Conservation (phyloP, 2,888 invertebrate genomes). For the Trissolcus brochymenae region DNA sequence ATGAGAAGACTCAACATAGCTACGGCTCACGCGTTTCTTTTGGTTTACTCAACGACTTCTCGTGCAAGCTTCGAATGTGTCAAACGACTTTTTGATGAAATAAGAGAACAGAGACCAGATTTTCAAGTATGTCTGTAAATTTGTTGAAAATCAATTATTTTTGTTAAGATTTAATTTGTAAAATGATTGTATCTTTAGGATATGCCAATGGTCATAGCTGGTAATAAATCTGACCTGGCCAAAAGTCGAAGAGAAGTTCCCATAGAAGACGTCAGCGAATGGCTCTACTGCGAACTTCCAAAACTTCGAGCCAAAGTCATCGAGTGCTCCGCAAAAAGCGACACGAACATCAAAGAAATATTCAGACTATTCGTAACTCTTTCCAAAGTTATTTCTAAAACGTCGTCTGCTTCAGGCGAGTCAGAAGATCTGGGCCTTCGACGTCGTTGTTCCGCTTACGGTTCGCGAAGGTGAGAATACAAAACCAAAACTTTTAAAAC, state of each 20-base stretch:
- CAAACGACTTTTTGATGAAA: constrained; percentile 87
- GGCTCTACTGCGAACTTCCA: constrained; percentile 87
- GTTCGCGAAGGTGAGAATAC: constrained; percentile 70
- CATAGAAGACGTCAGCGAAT: constrained; percentile 88
- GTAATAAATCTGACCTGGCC: constrained; percentile 89
- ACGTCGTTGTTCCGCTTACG: constrained; percentile 86
- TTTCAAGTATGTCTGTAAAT: constrained; percentile 77
- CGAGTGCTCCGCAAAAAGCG: constrained; percentile 88
- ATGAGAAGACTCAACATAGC: constrained; percentile 92
- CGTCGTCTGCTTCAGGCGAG: constrained; percentile 72
- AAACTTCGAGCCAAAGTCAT: constrained; percentile 85
- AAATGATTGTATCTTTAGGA: constrained; percentile 80
- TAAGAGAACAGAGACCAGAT: constrained; percentile 87
- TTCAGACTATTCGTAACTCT: constrained; percentile 88
- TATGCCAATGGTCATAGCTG: constrained; percentile 90
- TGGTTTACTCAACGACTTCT: constrained; percentile 89
- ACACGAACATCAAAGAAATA: constrained; percentile 86
- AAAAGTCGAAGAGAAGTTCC: constrained; percentile 83
- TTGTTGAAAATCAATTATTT: no score
- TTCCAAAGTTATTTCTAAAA: constrained; percentile 83
- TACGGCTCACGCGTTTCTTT: constrained; percentile 90
- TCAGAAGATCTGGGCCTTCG: constrained; percentile 81
- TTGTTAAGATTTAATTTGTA: background rate
- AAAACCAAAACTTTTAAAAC: no score
- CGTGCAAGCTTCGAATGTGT: constrained; percentile 84